Base-by-base conservation (phyloP, 1,140 invertebrate genomes). In the Polypedilum pembai region DNA sequence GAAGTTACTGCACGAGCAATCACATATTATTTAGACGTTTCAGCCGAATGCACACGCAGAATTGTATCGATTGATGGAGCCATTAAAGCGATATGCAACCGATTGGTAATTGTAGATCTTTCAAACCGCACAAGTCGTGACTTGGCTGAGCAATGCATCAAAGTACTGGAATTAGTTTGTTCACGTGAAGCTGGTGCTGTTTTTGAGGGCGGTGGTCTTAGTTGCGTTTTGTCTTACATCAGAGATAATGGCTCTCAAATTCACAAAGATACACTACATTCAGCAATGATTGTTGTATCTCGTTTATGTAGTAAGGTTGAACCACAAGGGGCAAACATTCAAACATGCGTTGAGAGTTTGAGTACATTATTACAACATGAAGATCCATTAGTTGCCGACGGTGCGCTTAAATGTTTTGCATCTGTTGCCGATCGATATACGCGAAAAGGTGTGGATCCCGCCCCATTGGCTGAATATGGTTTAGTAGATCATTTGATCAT, bases 61-160 rank as follows among this genome's bases (percentile, higher is more conserved):
- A 98, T 99, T 80, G 95, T 99, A 10, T 94, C 95, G 63, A 98
- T 99, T 79, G 97, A 99, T 78, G 97, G 98, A 69, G 96, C 96
- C 63, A 92, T 99, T 15, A 98, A 98, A 80, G 95, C 97, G 12
- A 97, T 99, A 76, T 99, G 97, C 84, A 96, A 94, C 83, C 88
- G 96, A 78, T 85, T 99, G 66, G 91, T 94, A 40, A 91, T 95
- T 72, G 94, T 94, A 73, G 95, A 98, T 82, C 88, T 98, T 76
- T 91, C 91, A 73, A 96, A 94, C 69, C 86, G 96, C 78, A 96
- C 95, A n/a, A 97, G 94, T 80, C 94, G 94, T 80, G 98, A 99
- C 85, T 85, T 99, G 73, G 95, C 96, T 40, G 98, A 99, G 84
- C 98, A 99, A 82, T 99, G 97, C 81, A 97, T 99, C 73, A 99